Base-by-base conservation (phyloP, 2,888 invertebrate genomes). In the Heliconius cydno region DNA sequence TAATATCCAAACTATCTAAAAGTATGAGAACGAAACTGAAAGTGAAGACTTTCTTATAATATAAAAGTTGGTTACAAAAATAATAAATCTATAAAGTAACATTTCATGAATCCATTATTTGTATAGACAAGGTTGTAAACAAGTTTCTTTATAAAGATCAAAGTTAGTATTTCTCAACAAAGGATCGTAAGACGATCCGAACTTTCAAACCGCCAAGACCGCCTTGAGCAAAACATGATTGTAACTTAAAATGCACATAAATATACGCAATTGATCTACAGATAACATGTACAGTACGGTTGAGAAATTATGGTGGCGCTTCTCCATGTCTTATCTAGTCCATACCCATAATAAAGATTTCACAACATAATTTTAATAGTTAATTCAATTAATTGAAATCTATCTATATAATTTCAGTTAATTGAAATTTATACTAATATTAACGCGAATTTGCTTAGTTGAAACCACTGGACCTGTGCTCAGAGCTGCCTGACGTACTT, bases 131-230 rank as follows among this genome's bases (percentile, higher is more conserved):
- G 63, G 65, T 66, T 66, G 75, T 75, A 75, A 66, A 75, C 65
- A 66, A 66, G 75, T 75, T 75, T 75, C 63, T 66, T 41, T 75
- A 75, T 46, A 57, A 70, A 77, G 71, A 68, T 77, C 71, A 46
- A 72, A 78, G 66, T 70, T 78, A 41, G 73, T 66, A 57, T 78
- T 67, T 73, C 72, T 66, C 28, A 73, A 78, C 78, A 78, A 73
- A 73, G 72, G 66, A 34, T 28, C 34, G 65, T 67, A 60, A 78
- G 46, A 78, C 71, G 77, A 78, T 72, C 52, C 73, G 30, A 34
- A 73, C 78, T 78, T 78, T 73, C 66, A 78, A 66, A 72, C 66
- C 72, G 52, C 67, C 22, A n/a, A 25, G 34, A 68, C 38, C 68
- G 70, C 68, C 63, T 75, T 60, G 60, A 68, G 68, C 74, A 46